Evolutionary conservation across 2,797 vertebrate genomes (phyloP), one percentile per base, ranked within the genome.

Genomic region (Scomberomorus guttatus): DNA sequence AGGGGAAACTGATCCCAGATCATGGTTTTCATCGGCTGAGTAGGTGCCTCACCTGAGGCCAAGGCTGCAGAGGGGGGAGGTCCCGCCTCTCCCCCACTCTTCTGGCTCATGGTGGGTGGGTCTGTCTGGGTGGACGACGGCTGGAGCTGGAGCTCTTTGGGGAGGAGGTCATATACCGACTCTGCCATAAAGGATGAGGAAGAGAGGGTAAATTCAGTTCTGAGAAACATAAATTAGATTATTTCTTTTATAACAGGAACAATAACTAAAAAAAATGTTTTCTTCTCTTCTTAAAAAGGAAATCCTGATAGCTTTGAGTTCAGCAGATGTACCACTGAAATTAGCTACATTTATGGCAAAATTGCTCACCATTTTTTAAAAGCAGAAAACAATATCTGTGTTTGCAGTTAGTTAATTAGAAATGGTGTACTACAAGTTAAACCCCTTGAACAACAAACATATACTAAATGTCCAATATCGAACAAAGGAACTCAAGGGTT

Each of bases 121-220:
- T 97, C 95, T 91, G 96, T 96, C 94, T 98, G 96, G 92, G 95
- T 93, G 93, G 97, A 96, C 89, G 96, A 94, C 81, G 97, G 96
- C 93, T 94, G 94, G 68, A 99, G 96, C 95, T 99, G 98, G 91
- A 99, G 96, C 95, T 99, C 98, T 96, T 99, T 99, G 88, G 98
- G 98, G 95, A 99, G 98, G 95, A 99, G 98, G 96, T 99, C 98
- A 99, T 99, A 99, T 96, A 99, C 98, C 80, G 98, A 99, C 95
- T 99, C 98, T 99, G 93, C 76, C 82, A 86, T 77, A 57, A 80
- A 82, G 64, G 75, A 72, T 25, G 37, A 81, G 75, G 69, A 74
- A 55, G 66, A 87, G 64, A 75, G 69, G 24, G 80, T 13, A 64
- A 39, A 77, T 85, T 78, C 90, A 69, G 60, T 27, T 71, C 34